Conservation (phyloP, 2,113 vertebrate species). For the Guaruba guarouba region DNA sequence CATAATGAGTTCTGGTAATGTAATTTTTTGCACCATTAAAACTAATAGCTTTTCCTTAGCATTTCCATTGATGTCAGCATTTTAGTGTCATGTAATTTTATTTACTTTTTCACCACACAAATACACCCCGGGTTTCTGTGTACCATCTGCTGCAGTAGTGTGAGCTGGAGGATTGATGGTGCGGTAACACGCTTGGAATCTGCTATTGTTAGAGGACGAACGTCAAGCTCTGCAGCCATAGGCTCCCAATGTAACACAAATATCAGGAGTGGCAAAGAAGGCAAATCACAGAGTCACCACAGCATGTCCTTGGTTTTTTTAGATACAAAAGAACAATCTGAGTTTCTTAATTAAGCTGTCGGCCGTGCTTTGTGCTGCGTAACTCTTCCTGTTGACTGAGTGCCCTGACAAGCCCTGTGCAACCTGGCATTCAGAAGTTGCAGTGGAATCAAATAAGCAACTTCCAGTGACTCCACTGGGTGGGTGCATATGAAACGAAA, state of each 20-base stretch:
- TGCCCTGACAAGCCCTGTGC: not conserved
- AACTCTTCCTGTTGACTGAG: not conserved
- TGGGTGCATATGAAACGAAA: not conserved
- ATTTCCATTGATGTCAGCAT: not conserved
- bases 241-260: not conserved
- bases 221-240: not conserved
- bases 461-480: not conserved
- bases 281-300: not conserved
- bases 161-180: not conserved
- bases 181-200: not conserved
- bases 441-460: not conserved
- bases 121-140: not conserved
- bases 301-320: not conserved
- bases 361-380: fast-evolving
- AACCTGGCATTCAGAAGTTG: not conserved
- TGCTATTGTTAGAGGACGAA: not conserved
- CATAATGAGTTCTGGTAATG: not conserved
- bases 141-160: not conserved
- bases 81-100: not conserved
- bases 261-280: not conserved
- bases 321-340: not conserved
- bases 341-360: not conserved
- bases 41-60: not conserved
- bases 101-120: not conserved
- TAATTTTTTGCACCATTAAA: not conserved